Conservation (phyloP, 2,797 vertebrate species). For the Spondyliosoma cantharus region DNA sequence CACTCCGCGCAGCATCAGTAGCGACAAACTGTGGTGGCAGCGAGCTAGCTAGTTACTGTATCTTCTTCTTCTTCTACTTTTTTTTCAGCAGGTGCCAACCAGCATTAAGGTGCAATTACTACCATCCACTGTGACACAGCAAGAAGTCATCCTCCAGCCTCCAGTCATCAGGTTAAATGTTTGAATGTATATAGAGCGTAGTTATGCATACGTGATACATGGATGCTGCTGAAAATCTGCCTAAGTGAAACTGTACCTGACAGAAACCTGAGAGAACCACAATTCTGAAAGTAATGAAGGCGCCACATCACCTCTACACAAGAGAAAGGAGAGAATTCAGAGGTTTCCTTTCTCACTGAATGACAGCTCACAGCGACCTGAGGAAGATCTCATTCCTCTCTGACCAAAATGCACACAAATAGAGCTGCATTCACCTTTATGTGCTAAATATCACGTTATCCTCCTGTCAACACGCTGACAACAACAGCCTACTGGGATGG, state of each 20-base stretch:
- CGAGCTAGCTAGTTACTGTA: no score
- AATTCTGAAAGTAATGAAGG: no score
- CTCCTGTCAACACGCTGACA: slow-evolving; percentile 1
- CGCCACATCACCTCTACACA: background rate
- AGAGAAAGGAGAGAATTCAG: background rate
- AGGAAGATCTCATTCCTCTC: background rate
- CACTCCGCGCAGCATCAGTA: no score
- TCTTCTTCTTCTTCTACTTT: no score
- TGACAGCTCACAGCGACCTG: slow-evolving; percentile 15
- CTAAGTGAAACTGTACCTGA: background rate
- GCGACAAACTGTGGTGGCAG: no score
- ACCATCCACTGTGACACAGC: no score
- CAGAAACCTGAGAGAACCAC: background rate
- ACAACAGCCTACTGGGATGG: background rate
- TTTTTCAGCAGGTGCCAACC: no score
- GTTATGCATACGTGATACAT: no score
- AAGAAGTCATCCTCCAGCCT: no score
- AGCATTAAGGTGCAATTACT: no score
- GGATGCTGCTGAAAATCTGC: background rate
- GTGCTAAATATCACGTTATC: slow-evolving; percentile 3
- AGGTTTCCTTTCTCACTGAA: background rate
- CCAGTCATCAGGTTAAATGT: no score
- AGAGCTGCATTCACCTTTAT: background rate
- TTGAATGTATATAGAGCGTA: no score
- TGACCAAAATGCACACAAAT: slow-evolving; percentile 4